Conservation (phyloP, 92 coral and sea anemone genomes). For the Porites divaricata region DNA sequence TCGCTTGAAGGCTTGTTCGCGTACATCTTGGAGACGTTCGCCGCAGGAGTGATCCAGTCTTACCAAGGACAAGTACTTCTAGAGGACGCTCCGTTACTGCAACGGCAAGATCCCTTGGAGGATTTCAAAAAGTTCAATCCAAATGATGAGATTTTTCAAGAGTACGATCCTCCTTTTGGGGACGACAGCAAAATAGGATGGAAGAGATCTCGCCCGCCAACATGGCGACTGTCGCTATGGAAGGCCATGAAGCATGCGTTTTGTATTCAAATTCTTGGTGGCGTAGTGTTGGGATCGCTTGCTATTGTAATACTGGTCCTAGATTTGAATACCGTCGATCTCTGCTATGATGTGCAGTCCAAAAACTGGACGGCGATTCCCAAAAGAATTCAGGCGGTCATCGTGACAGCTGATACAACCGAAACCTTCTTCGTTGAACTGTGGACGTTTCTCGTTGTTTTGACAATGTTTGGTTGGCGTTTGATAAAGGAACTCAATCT, state of each 20-base stretch:
- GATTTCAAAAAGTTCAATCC: slow-evolving; percentile 39
- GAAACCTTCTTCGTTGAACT: slow-evolving; percentile 57
- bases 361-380: slow-evolving; percentile 45
- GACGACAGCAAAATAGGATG: slow-evolving; percentile 56
- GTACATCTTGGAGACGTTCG: slow-evolving; percentile 11
- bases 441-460: slow-evolving; percentile 49
- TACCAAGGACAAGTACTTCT: neutral
- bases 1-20: slow-evolving; percentile 4
- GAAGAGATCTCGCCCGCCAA: slow-evolving; percentile 43
- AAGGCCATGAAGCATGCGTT: slow-evolving; percentile 46
- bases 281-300: slow-evolving; percentile 42
- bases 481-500: slow-evolving; percentile 60
- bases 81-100: neutral
- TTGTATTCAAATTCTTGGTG: slow-evolving; percentile 63
- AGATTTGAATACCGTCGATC: slow-evolving; percentile 70
- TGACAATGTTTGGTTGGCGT: slow-evolving; percentile 47
- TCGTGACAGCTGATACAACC: slow-evolving; percentile 44
- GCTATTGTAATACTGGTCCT: slow-evolving; percentile 53
- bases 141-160: slow-evolving; percentile 63
- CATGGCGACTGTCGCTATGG: slow-evolving; percentile 22
- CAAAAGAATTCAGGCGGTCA: slow-evolving; percentile 26
- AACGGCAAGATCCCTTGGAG: slow-evolving; percentile 10
- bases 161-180: slow-evolving; percentile 48
- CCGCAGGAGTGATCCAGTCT: slow-evolving; percentile 17
- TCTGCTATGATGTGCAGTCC: slow-evolving; percentile 39